Conservation (phyloP, 2,888 invertebrate species). For the Catocala sponsa region DNA sequence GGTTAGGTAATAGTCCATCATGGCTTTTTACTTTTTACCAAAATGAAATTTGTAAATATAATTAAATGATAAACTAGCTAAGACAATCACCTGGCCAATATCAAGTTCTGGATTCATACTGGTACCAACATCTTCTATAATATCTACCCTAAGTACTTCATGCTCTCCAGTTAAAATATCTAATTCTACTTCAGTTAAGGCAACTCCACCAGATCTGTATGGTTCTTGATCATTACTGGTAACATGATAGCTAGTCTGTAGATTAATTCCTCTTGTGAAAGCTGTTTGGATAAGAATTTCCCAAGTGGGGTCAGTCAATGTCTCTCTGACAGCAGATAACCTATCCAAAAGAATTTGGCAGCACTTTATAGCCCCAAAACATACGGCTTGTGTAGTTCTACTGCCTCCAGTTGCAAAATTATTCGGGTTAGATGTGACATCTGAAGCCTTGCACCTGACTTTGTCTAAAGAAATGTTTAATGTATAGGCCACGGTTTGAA, state of each 20-base stretch:
- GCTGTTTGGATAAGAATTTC: slow-evolving; percentile 7
- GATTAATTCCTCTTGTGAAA: slow-evolving; percentile 2
- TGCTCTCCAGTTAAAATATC: slow-evolving; percentile 92
- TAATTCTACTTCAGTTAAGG: slow-evolving; percentile 90
- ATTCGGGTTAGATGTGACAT: background rate
- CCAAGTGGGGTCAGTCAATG: slow-evolving; percentile 10
- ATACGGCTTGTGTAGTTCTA: slow-evolving; percentile 2
- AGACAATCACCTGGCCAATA: slow-evolving; percentile 88
- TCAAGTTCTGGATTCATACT: slow-evolving; percentile 91
- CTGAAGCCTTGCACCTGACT: background rate
- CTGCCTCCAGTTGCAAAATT: background rate
- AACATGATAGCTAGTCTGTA: slow-evolving; percentile 7
- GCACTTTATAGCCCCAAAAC: slow-evolving; percentile 7
- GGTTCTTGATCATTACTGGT: slow-evolving; percentile 3
- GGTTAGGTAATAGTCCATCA: too few species aligned
- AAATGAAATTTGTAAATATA: too few species aligned
- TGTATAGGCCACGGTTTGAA: slow-evolving; percentile 4
- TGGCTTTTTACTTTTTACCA: too few species aligned
- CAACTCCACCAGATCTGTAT: slow-evolving; percentile 74
- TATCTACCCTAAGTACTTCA: slow-evolving; percentile 89
- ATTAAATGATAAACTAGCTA: too few species aligned
- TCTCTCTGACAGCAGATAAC: slow-evolving; percentile 1
- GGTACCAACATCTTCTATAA: slow-evolving; percentile 90
- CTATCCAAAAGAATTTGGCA: slow-evolving; percentile 12
- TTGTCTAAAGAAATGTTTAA: slow-evolving; percentile 8